Evolutionary conservation across 2,113 vertebrate genomes (phyloP), one percentile per base, ranked within the genome.

Genomic region (Crotalus horridus): DNA sequence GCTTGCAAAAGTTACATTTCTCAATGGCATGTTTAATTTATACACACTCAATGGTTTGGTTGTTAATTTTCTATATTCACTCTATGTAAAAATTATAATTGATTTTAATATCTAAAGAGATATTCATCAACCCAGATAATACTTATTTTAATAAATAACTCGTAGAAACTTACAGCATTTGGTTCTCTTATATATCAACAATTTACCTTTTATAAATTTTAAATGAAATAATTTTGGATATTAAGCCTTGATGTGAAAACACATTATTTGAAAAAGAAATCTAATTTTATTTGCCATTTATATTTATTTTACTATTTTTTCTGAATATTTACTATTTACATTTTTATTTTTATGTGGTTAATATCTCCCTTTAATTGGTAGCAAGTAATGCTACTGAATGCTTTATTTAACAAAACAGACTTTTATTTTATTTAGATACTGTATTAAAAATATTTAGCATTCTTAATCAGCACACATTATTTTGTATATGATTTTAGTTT

Each of bases 151-250:
- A 89, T 8, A 21, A 85, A 13, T 21, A 89, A 24, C 9, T 20
- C 29, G 20, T 43, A 81, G 29, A 55, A 89, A 10, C 29, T 15
- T 39, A 61, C 0, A 61, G 20, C 11, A 91, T 54, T 93, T 26
- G 11, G 1, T 54, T 23, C 46, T 33, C 85, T 53, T 86, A 17
- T 56, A 91, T 86, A n/a, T 43, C 54, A 86, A 7, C 21, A 39
- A 2, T 64, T 87, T 69, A 93, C 24, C 56, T 88, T 91, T 81
- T 43, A 91, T 88, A 81, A 4, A 26, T 58, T 54, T 93, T 91
- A 46, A 58, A 91, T 93, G 87, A 55, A 91, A 33, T 59, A 61
- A 53, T 89, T 91, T 61, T 61, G 87, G 54, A 93, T 64, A 64
- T 53, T 46, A 54, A 43, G 54, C 55, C 26, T 55, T 89, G 12